Evolutionary conservation across 2,797 vertebrate genomes (phyloP).

Genomic region (Diceros bicornis): DNA sequence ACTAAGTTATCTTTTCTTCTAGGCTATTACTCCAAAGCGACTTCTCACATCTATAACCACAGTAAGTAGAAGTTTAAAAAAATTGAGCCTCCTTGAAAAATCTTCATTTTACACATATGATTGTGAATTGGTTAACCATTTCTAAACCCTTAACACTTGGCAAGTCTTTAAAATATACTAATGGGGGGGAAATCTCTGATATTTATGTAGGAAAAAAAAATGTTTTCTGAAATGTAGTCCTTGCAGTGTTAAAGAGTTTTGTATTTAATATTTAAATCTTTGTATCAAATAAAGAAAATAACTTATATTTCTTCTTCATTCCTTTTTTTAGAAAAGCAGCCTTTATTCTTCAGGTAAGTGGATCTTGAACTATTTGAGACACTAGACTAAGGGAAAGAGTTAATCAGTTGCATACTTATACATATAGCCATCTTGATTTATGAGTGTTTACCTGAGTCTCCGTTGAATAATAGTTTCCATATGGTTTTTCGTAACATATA

Average conservation of each 20-base stretch:
- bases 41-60: conserved; percentile 94
- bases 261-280: conserved; percentile 47
- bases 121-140: conserved; percentile 25
- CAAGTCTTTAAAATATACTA: conserved; percentile 33
- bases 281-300: conserved; percentile 35
- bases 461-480: background rate
- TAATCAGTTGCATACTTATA: background rate
- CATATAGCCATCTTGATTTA: background rate
- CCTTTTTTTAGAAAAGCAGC: conserved; percentile 92
- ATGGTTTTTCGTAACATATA: background rate
- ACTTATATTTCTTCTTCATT: background rate
- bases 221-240: conserved; percentile 64
- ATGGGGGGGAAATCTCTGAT: background rate
- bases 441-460: background rate
- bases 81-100: conserved; percentile 34
- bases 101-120: background rate
- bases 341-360: conserved; percentile 95
- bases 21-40: conserved; percentile 98
- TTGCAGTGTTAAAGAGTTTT: conserved; percentile 51
- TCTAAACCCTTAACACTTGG: background rate
- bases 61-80: conserved; percentile 90
- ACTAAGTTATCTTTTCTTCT: conserved; percentile 59
- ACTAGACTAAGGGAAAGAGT: conserved; percentile 8
- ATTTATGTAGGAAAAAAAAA: background rate
- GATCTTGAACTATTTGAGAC: background rate